Percentiles rank a stretch among this genome's conserved stretches.
Conservation (phyloP, 1,140 invertebrate genomes). For the Aethina tumida region DNA sequence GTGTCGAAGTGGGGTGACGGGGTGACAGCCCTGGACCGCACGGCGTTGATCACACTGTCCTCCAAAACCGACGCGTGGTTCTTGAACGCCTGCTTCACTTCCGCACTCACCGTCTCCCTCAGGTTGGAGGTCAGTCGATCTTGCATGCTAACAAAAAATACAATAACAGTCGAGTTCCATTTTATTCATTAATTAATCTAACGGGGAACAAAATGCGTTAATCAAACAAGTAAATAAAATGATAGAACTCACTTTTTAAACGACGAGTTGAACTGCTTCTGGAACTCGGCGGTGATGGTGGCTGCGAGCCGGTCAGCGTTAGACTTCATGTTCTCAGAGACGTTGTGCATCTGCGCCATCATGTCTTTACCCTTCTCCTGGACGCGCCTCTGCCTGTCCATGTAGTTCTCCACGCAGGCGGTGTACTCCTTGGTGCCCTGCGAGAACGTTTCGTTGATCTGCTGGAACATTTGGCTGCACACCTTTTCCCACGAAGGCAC, state of each 20-base stretch:
- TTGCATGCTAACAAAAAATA: slow-evolving; percentile 31
- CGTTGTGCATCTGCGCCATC: slow-evolving; percentile 31
- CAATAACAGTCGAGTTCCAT: slow-evolving; percentile 1
- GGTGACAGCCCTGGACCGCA: slow-evolving; percentile 58
- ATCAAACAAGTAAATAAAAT: not conserved
- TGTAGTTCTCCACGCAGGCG: slow-evolving; percentile 31
- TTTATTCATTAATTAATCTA: not conserved
- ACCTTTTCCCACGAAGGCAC: slow-evolving; percentile 78
- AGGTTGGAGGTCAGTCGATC: slow-evolving; percentile 31
- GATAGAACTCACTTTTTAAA: slow-evolving; percentile 27
- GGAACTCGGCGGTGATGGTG: slow-evolving; percentile 28
- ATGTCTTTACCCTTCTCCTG: slow-evolving; percentile 35
- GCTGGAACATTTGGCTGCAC: slow-evolving; percentile 73
- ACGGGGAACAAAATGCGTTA: not conserved
- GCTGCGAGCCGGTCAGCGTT: slow-evolving; percentile 28
- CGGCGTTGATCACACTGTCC: slow-evolving; percentile 45
- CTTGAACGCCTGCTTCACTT: slow-evolving; percentile 47
- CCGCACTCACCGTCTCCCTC: slow-evolving; percentile 40
- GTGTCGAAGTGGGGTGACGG: slow-evolving; percentile 50
- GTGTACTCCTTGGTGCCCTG: slow-evolving; percentile 72
- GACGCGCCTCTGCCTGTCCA: slow-evolving; percentile 31
- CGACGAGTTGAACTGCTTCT: slow-evolving; percentile 27
- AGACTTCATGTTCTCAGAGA: slow-evolving; percentile 30
- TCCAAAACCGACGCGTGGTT: slow-evolving; percentile 48
- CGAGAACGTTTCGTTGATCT: slow-evolving; percentile 78